Base-by-base conservation (phyloP, 2,797 vertebrate species). In the Naso thynnoides region DNA sequence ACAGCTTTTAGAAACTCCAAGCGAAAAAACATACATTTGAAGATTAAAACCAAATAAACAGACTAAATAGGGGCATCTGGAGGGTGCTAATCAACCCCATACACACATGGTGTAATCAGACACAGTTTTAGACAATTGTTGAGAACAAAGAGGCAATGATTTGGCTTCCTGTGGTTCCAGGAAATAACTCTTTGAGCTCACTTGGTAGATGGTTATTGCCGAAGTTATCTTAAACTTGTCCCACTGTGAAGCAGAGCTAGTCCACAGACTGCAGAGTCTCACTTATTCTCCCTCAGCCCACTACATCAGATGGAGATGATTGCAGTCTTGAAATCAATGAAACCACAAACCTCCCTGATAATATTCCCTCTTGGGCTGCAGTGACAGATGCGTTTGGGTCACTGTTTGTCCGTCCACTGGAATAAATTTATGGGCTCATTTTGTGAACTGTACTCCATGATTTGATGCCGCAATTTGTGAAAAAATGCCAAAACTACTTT, bases 331-430 rank as follows among this genome's bases (percentile, higher is more conserved):
- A 90, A 92, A 94, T 93, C 92, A 92, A 93, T 93, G 90, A 95
- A 95, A 93, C 92, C 93, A 91, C 92, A 88, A 91, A 90, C 90
- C 90, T 93, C 86, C 82, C 87, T 90, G 92, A 93, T 95, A 93
- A 92, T 92, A 91, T 86, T 87, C 84, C 88, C 91, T 88, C 76
- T 73, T 85, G 89, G 89, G 86, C 76, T 75, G 73, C 79, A 72
- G 81, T 69, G 67, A 76, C 81, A 82, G 82, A 91, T 88, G 76
- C 83, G 88, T 87, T 78, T 72, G 36, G 50, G 65, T 15, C 64
- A 72, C 79, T 88, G 74, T 86, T 90, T 85, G 81, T 82, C 82
- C 59, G 19, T 84, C 60, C 70, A n/a, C 42, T 19, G 18, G 26
- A 82, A 71, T 38, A 27, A 39, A 56, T 55, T 70, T 69, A 68